Evolutionary conservation across 2,113 vertebrate species (phyloP).

Genomic region (Misgurnus mizolepis): DNA sequence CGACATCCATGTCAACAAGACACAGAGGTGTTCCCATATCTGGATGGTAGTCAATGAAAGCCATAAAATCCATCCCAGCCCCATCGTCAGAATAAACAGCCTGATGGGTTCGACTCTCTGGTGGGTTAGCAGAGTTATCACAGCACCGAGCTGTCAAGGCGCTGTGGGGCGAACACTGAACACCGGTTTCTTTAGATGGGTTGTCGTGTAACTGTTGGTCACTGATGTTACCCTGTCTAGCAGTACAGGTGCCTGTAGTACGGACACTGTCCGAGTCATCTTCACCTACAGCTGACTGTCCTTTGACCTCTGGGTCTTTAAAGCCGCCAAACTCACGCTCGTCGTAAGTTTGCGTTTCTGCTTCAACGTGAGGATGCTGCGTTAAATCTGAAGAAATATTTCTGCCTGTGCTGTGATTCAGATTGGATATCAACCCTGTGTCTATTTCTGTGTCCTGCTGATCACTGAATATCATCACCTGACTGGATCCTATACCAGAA

Average conservation of each 20-base stretch:
- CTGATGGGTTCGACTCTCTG: background rate
- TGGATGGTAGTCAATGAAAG: conserved; percentile 26
- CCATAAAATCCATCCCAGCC: conserved; percentile 28
- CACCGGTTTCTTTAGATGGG: background rate
- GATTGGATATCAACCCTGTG: conserved; percentile 3
- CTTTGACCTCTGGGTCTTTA: background rate
- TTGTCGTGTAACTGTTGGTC: background rate
- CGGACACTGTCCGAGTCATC: background rate
- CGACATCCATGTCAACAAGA: conserved; percentile 34
- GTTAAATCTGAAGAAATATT: background rate
- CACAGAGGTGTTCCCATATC: conserved; percentile 9
- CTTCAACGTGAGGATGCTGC: background rate
- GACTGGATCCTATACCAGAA: conserved; percentile 20
- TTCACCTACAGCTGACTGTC: background rate
- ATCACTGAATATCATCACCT: conserved; percentile 8
- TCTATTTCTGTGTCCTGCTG: conserved; percentile 23
- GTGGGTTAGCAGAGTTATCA: background rate
- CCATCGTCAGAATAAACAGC: background rate
- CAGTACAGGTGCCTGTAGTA: background rate
- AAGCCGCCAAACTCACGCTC: background rate
- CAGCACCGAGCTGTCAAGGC: background rate
- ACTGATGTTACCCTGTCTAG: background rate
- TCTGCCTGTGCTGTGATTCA: background rate
- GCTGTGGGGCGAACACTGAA: background rate
- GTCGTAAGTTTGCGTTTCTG: conserved; percentile 3